phyloP scores from a whole-genome alignment of 2,888 invertebrate genomes.

The Nycteola revayana region DNA sequence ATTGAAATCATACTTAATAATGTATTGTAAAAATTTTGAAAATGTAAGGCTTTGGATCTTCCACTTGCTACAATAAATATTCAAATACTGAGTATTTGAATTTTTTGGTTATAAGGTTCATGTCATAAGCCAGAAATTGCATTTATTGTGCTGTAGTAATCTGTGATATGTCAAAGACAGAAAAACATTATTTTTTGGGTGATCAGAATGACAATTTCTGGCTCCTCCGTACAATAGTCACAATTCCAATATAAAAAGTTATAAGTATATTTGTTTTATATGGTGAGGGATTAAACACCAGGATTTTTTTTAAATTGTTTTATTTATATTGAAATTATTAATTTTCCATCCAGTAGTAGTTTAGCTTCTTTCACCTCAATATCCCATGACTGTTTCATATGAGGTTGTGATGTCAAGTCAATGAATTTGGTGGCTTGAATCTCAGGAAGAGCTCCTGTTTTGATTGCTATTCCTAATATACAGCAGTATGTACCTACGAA shows the following conservation, averaged over 20 bases:
- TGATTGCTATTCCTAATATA: constrained; percentile 63
- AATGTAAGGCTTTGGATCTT: too few species aligned
- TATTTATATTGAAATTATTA: constrained; percentile 43
- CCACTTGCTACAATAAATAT: too few species aligned
- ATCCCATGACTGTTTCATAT: constrained; percentile 64
- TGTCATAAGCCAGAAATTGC: constrained; percentile 25
- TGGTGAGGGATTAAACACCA: constrained; percentile 51
- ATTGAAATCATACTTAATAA: too few species aligned
- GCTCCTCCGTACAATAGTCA: constrained; percentile 16
- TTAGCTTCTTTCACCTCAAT: constrained; percentile 65
- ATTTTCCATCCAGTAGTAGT: constrained; percentile 55
- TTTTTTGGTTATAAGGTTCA: too few species aligned
- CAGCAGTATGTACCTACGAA: constrained; percentile 68
- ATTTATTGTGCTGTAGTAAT: constrained; percentile 23
- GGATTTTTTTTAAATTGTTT: constrained; percentile 31
- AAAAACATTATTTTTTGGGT: constrained; percentile 7
- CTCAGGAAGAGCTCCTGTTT: constrained; percentile 67
- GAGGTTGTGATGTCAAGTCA: constrained; percentile 54
- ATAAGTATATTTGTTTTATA: constrained; percentile 35
- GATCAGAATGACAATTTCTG: constrained; percentile 16
- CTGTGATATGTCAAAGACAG: constrained; percentile 28
- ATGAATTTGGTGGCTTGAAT: constrained; percentile 66
- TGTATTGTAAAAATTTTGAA: too few species aligned
- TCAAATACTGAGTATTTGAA: too few species aligned
- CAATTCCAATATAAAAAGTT: constrained; percentile 41